Percentiles rank a stretch among this genome's conserved stretches.
Evolutionary conservation across 2,797 vertebrate species (phyloP).

Genomic region (Clarias fuscus): DNA sequence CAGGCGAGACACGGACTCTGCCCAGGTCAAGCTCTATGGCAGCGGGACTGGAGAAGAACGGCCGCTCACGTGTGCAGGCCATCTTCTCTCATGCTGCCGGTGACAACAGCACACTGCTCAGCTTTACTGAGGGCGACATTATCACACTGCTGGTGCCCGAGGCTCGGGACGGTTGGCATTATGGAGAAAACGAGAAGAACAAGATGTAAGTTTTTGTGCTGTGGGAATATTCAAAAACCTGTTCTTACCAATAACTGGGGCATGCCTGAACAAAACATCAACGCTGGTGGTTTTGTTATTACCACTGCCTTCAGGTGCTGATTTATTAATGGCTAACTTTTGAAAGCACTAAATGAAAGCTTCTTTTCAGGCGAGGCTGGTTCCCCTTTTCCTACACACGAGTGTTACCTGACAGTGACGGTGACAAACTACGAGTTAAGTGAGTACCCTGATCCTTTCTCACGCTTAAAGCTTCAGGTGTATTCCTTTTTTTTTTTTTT

Average conservation of each 20-base stretch:
- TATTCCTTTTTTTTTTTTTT: neutral
- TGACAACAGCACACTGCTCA: slow-evolving; percentile 93
- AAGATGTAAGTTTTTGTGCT: slow-evolving; percentile 82
- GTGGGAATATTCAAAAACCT: neutral
- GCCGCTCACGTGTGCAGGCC: slow-evolving; percentile 90
- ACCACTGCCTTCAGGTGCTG: neutral
- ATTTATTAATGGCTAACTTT: neutral
- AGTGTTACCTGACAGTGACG: slow-evolving; percentile 85
- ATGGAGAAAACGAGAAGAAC: slow-evolving; percentile 97
- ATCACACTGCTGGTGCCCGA: slow-evolving; percentile 97
- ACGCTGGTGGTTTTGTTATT: neutral
- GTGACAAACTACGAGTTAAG: slow-evolving; percentile 86
- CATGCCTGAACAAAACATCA: slow-evolving; percentile 14
- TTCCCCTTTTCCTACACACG: slow-evolving; percentile 98
- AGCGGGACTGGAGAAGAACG: slow-evolving; percentile 92
- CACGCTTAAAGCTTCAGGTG: neutral
- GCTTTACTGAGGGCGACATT: slow-evolving; percentile 94
- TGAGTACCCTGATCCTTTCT: slow-evolving; percentile 64
- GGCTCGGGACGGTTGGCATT: slow-evolving; percentile 97
- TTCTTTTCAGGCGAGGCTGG: slow-evolving; percentile 89
- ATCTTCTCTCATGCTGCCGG: slow-evolving; percentile 96
- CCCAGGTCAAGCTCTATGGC: slow-evolving; percentile 98
- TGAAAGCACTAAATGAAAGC: neutral
- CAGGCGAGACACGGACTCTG: slow-evolving; percentile 95
- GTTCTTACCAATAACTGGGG: neutral